Base-by-base conservation (phyloP, 2,113 vertebrate species). In the Myiagra hebetior region DNA sequence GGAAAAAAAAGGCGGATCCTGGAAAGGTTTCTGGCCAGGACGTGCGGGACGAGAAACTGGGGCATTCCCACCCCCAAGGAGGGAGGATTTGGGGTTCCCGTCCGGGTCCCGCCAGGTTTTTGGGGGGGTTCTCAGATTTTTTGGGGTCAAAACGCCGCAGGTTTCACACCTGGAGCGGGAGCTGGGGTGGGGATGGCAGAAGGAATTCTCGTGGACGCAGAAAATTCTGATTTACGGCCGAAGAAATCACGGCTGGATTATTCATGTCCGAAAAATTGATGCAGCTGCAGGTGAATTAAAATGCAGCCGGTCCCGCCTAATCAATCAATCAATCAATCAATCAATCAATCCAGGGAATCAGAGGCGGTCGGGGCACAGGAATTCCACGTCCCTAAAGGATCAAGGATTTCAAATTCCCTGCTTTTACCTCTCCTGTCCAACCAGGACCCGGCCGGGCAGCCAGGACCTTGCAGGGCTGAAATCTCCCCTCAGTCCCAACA, bases 401-500 rank as follows among this genome's bases (percentile, higher is more conserved):
- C 20, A 59, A 63, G 8, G 8, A 2, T 35, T 65, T 16, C 2
- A 44, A 19, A 35, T 13, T 31, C 55, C 0, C 65, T 3, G 30
- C 26, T 68, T 44, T 44, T 10, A 30, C 3, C 4, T 26, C 42
- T 31, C 15, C 20, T 5, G 60, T 3, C 18, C 37, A 39, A 17
- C 2, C 8, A 2, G 44, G 60, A 57, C 12, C 6, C 2, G 62
- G 59, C 39, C 6, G 55, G n/a, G 78, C 77, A 39, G 65, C 20
- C 0, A 9, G 55, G 39, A 21, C 52, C 52, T 31, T 2, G 52
- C 28, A 7, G 53, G 30, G 53, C 59, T 87, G 44, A 22, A 22
- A 11, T 2, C 27, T 62, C 57, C 0, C 0, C 10, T 21, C 53
- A 8, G 1, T 46, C 4, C 0, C 6, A 46, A 15, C 62, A 31